Evolutionary conservation across 2,888 invertebrate genomes (phyloP).

Genomic region (Flexamia atlantica): DNA sequence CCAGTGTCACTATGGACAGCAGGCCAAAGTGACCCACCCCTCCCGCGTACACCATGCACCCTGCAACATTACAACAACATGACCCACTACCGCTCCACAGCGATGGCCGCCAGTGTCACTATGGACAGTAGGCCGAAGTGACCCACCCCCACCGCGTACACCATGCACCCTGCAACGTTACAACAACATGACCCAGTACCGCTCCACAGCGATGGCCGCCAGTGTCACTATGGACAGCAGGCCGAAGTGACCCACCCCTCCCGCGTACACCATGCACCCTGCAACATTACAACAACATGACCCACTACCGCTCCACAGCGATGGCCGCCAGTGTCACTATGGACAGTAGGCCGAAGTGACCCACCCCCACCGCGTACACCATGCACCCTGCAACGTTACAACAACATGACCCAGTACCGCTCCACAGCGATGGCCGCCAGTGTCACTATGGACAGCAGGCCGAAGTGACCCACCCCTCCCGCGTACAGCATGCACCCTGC

Average conservation of each 20-base stretch:
- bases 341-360: too few species aligned
- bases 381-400: too few species aligned
- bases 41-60: slow-evolving; percentile 76
- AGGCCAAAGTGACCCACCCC: slow-evolving; percentile 76
- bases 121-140: slow-evolving; percentile 76
- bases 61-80: slow-evolving; percentile 67
- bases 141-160: slow-evolving; percentile 76
- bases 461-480: too few species aligned
- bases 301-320: too few species aligned
- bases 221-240: slow-evolving; percentile 76
- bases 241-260: slow-evolving; percentile 76
- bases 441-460: too few species aligned
- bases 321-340: too few species aligned
- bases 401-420: too few species aligned
- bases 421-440: too few species aligned
- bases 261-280: slow-evolving; percentile 76
- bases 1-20: slow-evolving; percentile 76
- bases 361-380: too few species aligned
- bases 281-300: neutral
- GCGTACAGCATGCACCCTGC: too few species aligned
- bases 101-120: slow-evolving; percentile 76
- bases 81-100: slow-evolving; percentile 76
- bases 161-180: slow-evolving; percentile 73
- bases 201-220: slow-evolving; percentile 76
- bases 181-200: slow-evolving; percentile 73